Evolutionary conservation across 2,113 vertebrate genomes (phyloP).

Genomic region (Fregata magnificens): DNA sequence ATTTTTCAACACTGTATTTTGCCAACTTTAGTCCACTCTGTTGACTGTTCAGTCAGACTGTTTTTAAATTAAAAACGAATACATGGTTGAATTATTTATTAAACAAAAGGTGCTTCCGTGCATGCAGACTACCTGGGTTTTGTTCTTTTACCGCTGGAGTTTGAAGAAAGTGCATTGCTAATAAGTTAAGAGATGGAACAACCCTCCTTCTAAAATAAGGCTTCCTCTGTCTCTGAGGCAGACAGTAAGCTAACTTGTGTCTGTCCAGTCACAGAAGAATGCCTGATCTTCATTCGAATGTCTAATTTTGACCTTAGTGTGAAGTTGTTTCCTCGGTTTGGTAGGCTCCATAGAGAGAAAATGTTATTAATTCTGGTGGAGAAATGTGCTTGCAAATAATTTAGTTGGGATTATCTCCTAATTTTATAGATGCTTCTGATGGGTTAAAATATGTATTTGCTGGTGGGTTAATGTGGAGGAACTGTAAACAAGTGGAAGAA

Average conservation of each 20-base stretch:
- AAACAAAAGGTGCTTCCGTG: conserved; percentile 52
- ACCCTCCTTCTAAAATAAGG: not conserved
- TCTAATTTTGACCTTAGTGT: not conserved
- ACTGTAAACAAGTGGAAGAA: not conserved
- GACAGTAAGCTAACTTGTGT: not conserved
- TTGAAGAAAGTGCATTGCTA: conserved; percentile 40
- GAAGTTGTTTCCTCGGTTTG: not conserved
- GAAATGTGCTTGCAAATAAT: not conserved
- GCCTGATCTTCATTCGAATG: not conserved
- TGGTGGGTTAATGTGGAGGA: not conserved
- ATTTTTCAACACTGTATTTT: conserved; percentile 63
- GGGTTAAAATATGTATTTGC: not conserved
- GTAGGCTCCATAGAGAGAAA: not conserved
- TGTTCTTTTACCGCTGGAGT: conserved; percentile 21
- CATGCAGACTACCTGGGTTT: conserved; percentile 48
- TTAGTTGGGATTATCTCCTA: not conserved
- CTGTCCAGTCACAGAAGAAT: not conserved
- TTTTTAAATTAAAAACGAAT: conserved; percentile 64
- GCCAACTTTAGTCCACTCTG: conserved; percentile 56
- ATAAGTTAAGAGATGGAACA: conserved; percentile 30
- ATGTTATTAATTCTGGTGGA: not conserved
- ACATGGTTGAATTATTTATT: conserved; percentile 66
- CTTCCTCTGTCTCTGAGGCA: not conserved
- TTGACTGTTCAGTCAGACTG: conserved; percentile 55
- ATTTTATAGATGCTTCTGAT: not conserved